Evolutionary conservation across 92 coral and sea anemone species (phyloP).

Genomic region (Actinostola sp.): DNA sequence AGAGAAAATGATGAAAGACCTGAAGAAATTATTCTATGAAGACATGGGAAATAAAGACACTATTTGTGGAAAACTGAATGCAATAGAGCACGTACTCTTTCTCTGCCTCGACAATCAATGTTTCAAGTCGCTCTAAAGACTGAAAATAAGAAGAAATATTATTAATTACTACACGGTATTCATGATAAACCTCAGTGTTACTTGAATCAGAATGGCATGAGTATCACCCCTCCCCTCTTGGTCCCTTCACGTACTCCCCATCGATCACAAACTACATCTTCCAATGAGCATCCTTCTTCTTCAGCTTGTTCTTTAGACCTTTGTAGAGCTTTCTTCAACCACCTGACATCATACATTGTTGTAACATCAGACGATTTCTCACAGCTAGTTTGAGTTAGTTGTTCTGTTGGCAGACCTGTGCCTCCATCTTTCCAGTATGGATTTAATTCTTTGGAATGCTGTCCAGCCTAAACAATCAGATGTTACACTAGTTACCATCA

Average conservation of each 20-base stretch:
- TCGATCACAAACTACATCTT: slow-evolving; percentile 79
- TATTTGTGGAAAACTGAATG: no score
- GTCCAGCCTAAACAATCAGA: slow-evolving; percentile 69
- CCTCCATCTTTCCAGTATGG: slow-evolving; percentile 99
- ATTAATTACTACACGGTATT: no score
- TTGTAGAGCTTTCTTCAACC: slow-evolving; percentile 84
- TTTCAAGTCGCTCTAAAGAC: slow-evolving; percentile 78
- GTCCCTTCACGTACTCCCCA: slow-evolving; percentile 72
- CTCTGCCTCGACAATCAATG: slow-evolving; percentile 76
- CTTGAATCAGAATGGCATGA: no score
- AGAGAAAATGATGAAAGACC: neutral
- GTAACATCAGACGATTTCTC: slow-evolving; percentile 13
- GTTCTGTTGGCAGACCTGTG: slow-evolving; percentile 78
- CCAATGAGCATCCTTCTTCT: slow-evolving; percentile 77
- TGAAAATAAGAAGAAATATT: slow-evolving; percentile 23
- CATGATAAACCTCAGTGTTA: no score
- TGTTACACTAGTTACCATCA: no score
- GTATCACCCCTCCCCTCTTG: neutral
- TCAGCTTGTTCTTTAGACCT: slow-evolving; percentile 89
- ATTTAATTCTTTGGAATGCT: slow-evolving; percentile 85
- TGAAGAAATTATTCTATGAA: neutral
- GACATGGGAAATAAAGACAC: no score
- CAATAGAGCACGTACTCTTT: no score
- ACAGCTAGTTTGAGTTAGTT: neutral
- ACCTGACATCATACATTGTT: slow-evolving; percentile 65